Base-by-base conservation (phyloP, 1,140 invertebrate species). In the Euwallacea fornicatus region DNA sequence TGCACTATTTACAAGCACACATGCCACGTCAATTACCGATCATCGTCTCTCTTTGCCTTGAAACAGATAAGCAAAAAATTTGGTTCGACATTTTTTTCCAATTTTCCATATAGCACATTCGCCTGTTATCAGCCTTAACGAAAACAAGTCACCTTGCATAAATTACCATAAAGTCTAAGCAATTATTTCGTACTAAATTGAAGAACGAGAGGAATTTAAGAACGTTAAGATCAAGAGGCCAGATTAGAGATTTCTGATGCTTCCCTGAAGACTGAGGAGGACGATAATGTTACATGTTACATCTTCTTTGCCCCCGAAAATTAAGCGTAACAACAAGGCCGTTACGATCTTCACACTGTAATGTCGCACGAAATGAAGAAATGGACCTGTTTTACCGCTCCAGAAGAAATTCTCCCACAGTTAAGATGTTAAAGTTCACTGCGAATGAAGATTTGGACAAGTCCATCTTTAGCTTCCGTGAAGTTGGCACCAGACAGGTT, bases 391-490 rank as follows among this genome's bases (percentile, higher is more conserved):
- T 71, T 58, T 61, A 66, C 55, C 58, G n/a, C n/a, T 41, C 47
- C 61, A 3, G 8, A 21, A 11, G 13, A 15, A 10, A 59, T 67
- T 67, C 69, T 74, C 73, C 73, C 73, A 74, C 70, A 74, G 73
- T 74, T 72, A 74, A 42, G 41, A 58, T 42, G 66, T 44, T 64
- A 15, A 65, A 65, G 69, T 71, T 59, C 54, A 58, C 21, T 33
- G 21, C 21, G 21, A 33, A 4, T 33, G 21, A 33, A 33, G 21
- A 33, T 33, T 33, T 4, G 21, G 21, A 33, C 21, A 33, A 33
- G 21, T 33, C 21, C 21, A 33, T 33, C 21, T 33, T 33, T 33
- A 33, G 21, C 21, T 33, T 33, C 21, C 21, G 21, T 33, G 21
- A 33, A 33, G 4, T 33, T 33, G 21, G 21, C 21, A 33, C 21